Evolutionary conservation across 2,797 vertebrate genomes (phyloP).

Genomic region (Rhynchonycteris naso): DNA sequence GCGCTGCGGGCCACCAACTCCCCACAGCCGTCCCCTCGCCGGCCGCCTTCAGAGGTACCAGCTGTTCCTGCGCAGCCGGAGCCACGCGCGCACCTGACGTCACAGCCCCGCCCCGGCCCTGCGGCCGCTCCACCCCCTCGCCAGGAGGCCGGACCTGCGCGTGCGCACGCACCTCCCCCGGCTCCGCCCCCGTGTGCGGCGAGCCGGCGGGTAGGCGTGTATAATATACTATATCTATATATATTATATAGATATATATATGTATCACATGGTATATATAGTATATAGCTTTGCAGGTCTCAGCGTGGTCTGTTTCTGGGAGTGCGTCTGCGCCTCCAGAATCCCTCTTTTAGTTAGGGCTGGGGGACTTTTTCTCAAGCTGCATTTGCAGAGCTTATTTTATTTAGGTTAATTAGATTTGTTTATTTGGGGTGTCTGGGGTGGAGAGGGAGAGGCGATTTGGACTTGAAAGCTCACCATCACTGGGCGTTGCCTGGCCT

Average conservation of each 20-base stretch:
- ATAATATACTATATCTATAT: too few relatives aligned
- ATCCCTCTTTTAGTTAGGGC: too few relatives aligned
- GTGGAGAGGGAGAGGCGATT: neutral
- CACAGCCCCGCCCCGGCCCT: conserved; percentile 60
- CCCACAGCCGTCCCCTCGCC: conserved; percentile 28
- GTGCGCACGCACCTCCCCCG: neutral
- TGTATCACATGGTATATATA: too few relatives aligned
- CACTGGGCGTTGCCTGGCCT: neutral
- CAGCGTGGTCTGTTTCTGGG: accelerated
- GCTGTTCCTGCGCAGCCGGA: conserved; percentile 76
- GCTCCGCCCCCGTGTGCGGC: neutral
- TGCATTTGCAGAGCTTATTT: neutral
- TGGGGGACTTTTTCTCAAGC: neutral
- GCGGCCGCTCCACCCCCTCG: neutral
- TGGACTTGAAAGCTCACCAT: neutral
- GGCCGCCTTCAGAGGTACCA: conserved; percentile 41
- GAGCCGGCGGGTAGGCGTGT: accelerated
- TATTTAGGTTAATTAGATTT: neutral
- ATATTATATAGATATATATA: too few relatives aligned
- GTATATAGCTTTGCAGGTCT: accelerated
- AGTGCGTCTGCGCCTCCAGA: neutral
- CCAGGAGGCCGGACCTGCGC: conserved; percentile 20
- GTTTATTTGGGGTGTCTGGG: neutral
- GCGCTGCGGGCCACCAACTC: conserved; percentile 38
- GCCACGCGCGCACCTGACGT: conserved; percentile 83